Conservation (phyloP, 2,113 vertebrate species). For the Lophura nycthemera region DNA sequence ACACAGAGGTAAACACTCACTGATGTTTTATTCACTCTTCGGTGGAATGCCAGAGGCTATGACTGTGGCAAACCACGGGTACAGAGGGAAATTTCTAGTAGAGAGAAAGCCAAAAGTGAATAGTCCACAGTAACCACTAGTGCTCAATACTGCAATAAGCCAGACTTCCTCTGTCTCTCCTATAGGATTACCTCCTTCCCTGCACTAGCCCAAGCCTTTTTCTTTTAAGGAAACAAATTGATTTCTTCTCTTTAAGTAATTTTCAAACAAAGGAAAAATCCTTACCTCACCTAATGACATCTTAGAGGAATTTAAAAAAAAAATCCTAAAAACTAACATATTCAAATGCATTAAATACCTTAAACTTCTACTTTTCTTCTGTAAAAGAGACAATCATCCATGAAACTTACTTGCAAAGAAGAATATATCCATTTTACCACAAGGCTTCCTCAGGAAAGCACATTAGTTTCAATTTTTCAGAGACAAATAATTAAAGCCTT, state of each 20-base stretch:
- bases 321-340: background rate
- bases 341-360: background rate
- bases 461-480: background rate
- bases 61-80: background rate
- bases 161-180: background rate
- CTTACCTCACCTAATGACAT: background rate
- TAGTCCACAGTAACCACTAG: background rate
- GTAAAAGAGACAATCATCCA: background rate
- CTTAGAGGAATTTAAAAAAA: background rate
- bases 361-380: background rate
- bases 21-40: background rate
- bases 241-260: background rate
- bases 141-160: background rate
- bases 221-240: background rate
- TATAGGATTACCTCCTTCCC: background rate
- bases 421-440: background rate
- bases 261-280: background rate
- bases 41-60: background rate
- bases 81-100: background rate
- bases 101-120: background rate
- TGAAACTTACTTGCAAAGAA: background rate
- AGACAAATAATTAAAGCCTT: background rate
- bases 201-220: background rate
- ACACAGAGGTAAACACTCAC: background rate
- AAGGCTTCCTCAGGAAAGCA: background rate